phyloP scores from a whole-genome alignment of 2,888 invertebrate genomes.

The Philonicus albiceps region DNA sequence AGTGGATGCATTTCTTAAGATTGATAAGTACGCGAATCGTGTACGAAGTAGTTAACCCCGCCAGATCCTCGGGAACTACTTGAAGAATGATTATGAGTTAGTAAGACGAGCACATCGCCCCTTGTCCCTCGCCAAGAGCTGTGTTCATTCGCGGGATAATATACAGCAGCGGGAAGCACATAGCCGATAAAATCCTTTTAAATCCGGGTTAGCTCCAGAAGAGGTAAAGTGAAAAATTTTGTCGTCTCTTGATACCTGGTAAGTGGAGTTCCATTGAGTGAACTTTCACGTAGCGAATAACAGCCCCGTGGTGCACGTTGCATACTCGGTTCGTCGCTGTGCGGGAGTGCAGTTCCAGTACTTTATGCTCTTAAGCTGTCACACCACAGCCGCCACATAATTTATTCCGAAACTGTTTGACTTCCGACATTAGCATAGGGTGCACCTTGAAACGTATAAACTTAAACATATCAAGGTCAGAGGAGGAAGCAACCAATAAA shows the following conservation, averaged over 20 bases:
- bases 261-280: slow-evolving; percentile 30
- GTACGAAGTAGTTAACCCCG: not conserved
- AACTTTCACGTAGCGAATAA: slow-evolving; percentile 37
- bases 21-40: not conserved
- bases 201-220: slow-evolving; percentile 34
- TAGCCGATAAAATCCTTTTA: slow-evolving; percentile 36
- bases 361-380: slow-evolving; percentile 33
- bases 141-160: slow-evolving; percentile 11
- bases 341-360: slow-evolving; percentile 14
- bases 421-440: slow-evolving; percentile 3
- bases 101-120: not conserved
- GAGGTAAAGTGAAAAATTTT: slow-evolving; percentile 42
- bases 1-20: not conserved
- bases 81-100: not conserved
- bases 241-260: slow-evolving; percentile 41
- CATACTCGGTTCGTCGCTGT: not conserved
- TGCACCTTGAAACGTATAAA: slow-evolving; percentile 8
- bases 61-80: not conserved
- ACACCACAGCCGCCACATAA: slow-evolving; percentile 37
- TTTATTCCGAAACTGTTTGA: slow-evolving; percentile 25
- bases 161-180: not conserved
- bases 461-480: slow-evolving; percentile 21
- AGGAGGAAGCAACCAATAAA: not conserved
- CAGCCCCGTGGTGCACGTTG: slow-evolving; percentile 26
- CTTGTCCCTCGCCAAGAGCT: not conserved